Evolutionary conservation across 1,140 invertebrate genomes (phyloP).

Genomic region (Mylabris phalerata): DNA sequence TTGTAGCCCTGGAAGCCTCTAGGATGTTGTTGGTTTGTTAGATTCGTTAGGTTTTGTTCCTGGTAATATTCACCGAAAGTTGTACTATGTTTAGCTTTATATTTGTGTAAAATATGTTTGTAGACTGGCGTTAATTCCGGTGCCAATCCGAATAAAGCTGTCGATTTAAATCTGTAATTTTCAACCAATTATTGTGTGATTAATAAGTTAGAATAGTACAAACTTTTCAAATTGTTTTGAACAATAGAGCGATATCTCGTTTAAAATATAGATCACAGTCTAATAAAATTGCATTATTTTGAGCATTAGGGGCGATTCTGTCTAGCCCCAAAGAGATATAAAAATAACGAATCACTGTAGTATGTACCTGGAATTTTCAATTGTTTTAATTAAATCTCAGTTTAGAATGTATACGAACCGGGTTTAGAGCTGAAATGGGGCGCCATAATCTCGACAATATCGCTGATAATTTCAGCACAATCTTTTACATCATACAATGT

Average conservation of each 20-base stretch:
- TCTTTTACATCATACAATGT: slow-evolving; percentile 56
- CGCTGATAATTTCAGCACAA: slow-evolving; percentile 52
- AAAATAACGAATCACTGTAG: slow-evolving; percentile 75
- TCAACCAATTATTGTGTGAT: slow-evolving; percentile 1
- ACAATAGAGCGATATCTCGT: slow-evolving; percentile 60
- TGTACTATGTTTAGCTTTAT: slow-evolving; percentile 41
- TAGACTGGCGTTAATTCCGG: slow-evolving; percentile 77
- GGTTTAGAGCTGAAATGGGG: slow-evolving; percentile 69
- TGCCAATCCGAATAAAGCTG: slow-evolving; percentile 66
- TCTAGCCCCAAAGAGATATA: slow-evolving; percentile 73
- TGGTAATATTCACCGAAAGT: slow-evolving; percentile 40
- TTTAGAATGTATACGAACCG: slow-evolving; percentile 38
- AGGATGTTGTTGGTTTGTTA: slow-evolving; percentile 32
- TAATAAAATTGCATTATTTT: slow-evolving; percentile 62
- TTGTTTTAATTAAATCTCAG: slow-evolving; percentile 8
- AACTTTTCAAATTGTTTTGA: slow-evolving; percentile 61
- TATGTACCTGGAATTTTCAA: slow-evolving; percentile 55
- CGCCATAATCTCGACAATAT: slow-evolving; percentile 63
- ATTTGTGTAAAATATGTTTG: slow-evolving; percentile 65
- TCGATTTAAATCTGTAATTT: slow-evolving; percentile 42
- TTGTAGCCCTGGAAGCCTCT: slow-evolving; percentile 72
- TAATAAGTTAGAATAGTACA: not conserved
- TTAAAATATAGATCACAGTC: slow-evolving; percentile 76
- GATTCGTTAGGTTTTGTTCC: slow-evolving; percentile 11
- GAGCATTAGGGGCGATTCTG: slow-evolving; percentile 55